These are phyloP conservation scores for Scaptomyza reducta DNA, from an alignment of 2,888 invertebrate species.

Conservation along the genomic window DNA sequence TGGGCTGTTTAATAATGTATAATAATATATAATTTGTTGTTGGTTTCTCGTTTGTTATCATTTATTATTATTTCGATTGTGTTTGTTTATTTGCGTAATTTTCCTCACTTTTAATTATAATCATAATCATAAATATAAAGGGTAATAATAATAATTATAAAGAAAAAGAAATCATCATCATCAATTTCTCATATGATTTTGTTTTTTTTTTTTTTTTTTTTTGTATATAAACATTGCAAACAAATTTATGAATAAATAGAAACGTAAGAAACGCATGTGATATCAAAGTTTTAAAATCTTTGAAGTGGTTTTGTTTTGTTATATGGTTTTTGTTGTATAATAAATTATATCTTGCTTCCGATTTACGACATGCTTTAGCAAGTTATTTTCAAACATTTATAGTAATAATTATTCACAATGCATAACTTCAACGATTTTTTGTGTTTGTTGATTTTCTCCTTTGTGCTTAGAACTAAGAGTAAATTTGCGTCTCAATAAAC, in stretches of 20 bases:
- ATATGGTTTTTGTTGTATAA: constrained; percentile 15
- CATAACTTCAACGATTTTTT: constrained; percentile 68
- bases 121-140: constrained; percentile 72
- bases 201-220: constrained; percentile 41
- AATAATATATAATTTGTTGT: constrained; percentile 23
- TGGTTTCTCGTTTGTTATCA: constrained; percentile 12
- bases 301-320: constrained; percentile 33
- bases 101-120: constrained; percentile 69
- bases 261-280: constrained; percentile 56
- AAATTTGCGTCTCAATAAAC: constrained; percentile 76
- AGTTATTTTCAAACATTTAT: constrained; percentile 50
- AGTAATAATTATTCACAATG: constrained; percentile 51
- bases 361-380: constrained; percentile 61
- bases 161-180: constrained; percentile 48
- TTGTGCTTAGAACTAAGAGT: constrained; percentile 74
- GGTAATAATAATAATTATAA: constrained; percentile 71
- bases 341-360: constrained; percentile 31
- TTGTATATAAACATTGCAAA: constrained; percentile 68
- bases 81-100: constrained; percentile 77
- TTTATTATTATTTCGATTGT: constrained; percentile 36
- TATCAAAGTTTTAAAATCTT: constrained; percentile 52
- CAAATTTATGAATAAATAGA: constrained; percentile 51
- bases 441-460: constrained; percentile 33
- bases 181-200: constrained; percentile 21
- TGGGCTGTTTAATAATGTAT: constrained; percentile 19